phyloP scores from a whole-genome alignment of 2,113 vertebrate species.

The Hucho hucho region DNA sequence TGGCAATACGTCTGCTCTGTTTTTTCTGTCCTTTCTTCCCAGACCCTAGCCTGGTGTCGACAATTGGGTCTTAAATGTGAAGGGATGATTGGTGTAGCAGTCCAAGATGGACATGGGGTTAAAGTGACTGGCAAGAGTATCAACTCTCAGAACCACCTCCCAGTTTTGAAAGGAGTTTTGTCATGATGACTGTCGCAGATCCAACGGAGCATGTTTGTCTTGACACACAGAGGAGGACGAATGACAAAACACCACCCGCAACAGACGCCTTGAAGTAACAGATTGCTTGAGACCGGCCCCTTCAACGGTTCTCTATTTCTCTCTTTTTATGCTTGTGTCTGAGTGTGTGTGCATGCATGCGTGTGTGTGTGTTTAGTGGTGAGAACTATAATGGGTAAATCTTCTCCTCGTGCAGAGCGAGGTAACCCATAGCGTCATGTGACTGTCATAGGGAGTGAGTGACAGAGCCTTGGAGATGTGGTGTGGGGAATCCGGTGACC shows the following conservation, averaged over 20 bases:
- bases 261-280: conserved; percentile 48
- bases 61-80: not conserved
- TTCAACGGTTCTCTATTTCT: conserved; percentile 20
- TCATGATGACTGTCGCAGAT: conserved; percentile 37
- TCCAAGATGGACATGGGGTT: conserved; percentile 18
- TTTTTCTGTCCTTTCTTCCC: conserved; percentile 9
- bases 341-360: conserved; percentile 11
- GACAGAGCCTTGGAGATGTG: conserved; percentile 59
- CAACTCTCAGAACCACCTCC: conserved; percentile 18
- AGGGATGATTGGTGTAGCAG: conserved; percentile 10
- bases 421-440: conserved; percentile 21
- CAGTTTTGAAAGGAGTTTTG: conserved; percentile 16
- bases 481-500: conserved; percentile 71
- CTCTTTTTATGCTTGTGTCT: conserved; percentile 7
- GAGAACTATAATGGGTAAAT: not conserved
- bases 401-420: not conserved
- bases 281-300: conserved; percentile 33
- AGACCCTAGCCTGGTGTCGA: not conserved
- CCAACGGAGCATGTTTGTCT: conserved; percentile 39
- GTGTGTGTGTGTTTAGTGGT: conserved; percentile 6
- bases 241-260: conserved; percentile 9
- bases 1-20: conserved; percentile 24
- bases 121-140: conserved; percentile 21
- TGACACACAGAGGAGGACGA: conserved; percentile 8
- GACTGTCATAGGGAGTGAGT: conserved; percentile 44